phyloP scores from a whole-genome alignment of 2,113 vertebrate species.

The Oncorhynchus gorbuscha region DNA sequence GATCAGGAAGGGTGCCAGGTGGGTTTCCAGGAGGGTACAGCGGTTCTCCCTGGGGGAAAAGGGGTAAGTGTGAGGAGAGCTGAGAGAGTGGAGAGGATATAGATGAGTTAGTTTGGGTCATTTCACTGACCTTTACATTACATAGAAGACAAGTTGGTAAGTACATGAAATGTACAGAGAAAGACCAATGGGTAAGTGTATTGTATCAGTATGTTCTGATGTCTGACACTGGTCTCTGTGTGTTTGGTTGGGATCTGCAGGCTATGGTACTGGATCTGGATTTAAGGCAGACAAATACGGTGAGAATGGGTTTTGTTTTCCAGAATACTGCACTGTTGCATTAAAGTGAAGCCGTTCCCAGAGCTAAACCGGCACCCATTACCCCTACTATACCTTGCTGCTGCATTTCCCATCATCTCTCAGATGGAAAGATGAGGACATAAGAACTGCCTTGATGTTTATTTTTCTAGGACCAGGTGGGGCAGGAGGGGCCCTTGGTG shows the following conservation, averaged over 20 bases:
- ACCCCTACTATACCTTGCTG: too few species aligned
- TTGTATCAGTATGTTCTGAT: background rate
- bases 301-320: slow-evolving; percentile 30
- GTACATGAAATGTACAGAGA: background rate
- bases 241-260: slow-evolving; percentile 40
- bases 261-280: slow-evolving; percentile 47
- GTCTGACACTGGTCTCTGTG: background rate
- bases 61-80: background rate
- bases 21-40: background rate
- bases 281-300: slow-evolving; percentile 71
- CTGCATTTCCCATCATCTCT: too few species aligned
- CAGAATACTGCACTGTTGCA: background rate
- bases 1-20: background rate
- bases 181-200: background rate
- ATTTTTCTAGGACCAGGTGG: slow-evolving; percentile 50
- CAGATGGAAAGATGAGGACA: too few species aligned
- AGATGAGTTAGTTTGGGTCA: background rate
- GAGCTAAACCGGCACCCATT: too few species aligned
- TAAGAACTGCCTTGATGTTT: too few species aligned
- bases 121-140: background rate
- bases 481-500: slow-evolving; percentile 6
- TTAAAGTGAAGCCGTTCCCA: too few species aligned
- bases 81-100: background rate
- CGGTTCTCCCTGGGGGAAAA: background rate
- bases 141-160: too few species aligned